phyloP scores from a whole-genome alignment of 2,113 vertebrate genomes.

The Electrona antarctica region DNA sequence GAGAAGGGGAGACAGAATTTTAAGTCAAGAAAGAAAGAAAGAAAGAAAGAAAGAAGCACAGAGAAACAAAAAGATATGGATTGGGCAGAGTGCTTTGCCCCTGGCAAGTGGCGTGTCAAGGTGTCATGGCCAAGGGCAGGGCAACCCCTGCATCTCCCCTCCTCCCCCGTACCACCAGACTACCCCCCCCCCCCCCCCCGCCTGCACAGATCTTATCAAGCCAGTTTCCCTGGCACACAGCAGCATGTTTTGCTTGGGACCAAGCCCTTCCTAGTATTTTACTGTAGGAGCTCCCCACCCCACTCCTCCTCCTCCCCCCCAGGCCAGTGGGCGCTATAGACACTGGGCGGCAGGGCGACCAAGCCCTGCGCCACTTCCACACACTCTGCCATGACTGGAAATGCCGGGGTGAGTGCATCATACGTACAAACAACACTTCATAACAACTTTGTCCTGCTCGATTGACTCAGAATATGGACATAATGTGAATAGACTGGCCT shows the following conservation, averaged over 20 bases:
- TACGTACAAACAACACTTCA: conserved; percentile 19
- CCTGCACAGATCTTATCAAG: conserved; percentile 79
- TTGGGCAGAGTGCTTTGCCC: neutral
- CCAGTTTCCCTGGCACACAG: conserved; percentile 69
- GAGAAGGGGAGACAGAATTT: too few relatives aligned
- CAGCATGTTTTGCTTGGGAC: conserved; percentile 83
- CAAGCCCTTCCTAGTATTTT: conserved; percentile 94
- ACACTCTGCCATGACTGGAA: conserved; percentile 57
- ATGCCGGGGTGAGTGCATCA: conserved; percentile 42
- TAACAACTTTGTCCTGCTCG: conserved; percentile 8
- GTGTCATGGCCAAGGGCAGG: too few relatives aligned
- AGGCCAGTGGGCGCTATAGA: conserved; percentile 9
- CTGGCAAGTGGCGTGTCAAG: too few relatives aligned
- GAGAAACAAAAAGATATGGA: neutral
- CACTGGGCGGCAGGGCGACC: conserved; percentile 47
- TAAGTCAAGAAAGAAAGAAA: neutral
- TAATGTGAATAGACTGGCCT: neutral
- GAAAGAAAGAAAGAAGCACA: neutral
- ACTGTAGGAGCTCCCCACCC: conserved; percentile 73
- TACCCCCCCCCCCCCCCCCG: conserved; percentile 15
- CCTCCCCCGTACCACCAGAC: conserved; percentile 14
- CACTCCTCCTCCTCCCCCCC: too few relatives aligned
- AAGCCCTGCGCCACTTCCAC: conserved; percentile 47
- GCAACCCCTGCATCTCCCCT: neutral
- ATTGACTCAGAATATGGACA: conserved; percentile 4